A percentile compares a stretch with the other conserved stretches of the same genome.
Conservation (phyloP, 2,113 vertebrate genomes). For the Platichthys stellatus region DNA sequence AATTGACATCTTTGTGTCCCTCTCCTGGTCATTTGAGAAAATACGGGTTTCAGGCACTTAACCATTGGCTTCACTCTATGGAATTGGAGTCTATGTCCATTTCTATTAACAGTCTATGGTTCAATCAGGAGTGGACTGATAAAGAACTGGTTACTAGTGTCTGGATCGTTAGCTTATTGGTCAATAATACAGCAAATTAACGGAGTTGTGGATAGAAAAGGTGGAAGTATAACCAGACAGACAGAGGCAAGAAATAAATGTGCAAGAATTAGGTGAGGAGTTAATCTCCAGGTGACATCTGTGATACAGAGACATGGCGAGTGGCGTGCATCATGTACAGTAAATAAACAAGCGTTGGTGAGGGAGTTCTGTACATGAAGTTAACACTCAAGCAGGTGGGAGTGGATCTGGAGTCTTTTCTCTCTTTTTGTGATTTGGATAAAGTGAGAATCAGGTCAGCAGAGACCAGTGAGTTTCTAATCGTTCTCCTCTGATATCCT, state of each 20-base stretch:
- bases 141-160: slow-evolving; percentile 34
- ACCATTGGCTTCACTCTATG: too few species aligned
- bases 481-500: slow-evolving; percentile 15
- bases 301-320: slow-evolving; percentile 1
- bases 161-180: slow-evolving; percentile 56
- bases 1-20: too few species aligned
- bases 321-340: slow-evolving; percentile 20
- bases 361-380: slow-evolving; percentile 53
- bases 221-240: background rate
- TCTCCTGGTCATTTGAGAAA: too few species aligned
- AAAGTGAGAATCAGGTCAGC: slow-evolving; percentile 36
- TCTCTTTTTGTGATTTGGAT: background rate
- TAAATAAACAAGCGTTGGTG: slow-evolving; percentile 7
- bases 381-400: slow-evolving; percentile 17
- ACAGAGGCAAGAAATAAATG: background rate
- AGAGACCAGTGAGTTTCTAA: slow-evolving; percentile 7
- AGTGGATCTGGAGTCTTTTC: slow-evolving; percentile 9
- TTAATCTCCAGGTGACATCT: slow-evolving; percentile 1
- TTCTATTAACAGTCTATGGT: background rate
- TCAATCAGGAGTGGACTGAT: background rate
- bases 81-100: background rate
- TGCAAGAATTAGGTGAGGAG: background rate
- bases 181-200: slow-evolving; percentile 21
- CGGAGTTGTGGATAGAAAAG: background rate
- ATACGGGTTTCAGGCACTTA: too few species aligned